Evolutionary conservation across 92 coral and sea anemone genomes (phyloP).

Genomic region (Epizoanthus illoricatus): DNA sequence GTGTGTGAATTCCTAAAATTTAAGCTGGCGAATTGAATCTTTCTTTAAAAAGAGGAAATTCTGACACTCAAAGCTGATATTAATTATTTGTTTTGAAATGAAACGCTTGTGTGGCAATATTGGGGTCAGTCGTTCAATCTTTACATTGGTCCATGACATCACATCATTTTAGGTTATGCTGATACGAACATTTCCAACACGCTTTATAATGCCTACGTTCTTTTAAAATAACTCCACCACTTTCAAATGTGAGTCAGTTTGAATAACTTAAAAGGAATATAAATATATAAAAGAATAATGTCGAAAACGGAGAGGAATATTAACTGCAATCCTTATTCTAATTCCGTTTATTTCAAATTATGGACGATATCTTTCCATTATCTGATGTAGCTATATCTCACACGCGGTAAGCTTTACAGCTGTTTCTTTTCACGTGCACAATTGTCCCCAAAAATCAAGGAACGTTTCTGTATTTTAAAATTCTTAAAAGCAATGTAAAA

Average conservation of each 20-base stretch:
- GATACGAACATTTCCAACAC: conserved; percentile 13
- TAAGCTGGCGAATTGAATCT: neutral
- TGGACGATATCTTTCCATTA: neutral
- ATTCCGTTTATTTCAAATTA: neutral
- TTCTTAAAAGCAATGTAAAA: neutral
- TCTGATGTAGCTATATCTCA: conserved; percentile 17
- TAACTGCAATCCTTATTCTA: neutral
- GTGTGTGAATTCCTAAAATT: neutral
- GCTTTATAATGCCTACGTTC: neutral
- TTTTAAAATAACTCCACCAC: neutral
- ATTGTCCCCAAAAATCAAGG: neutral
- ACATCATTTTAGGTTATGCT: conserved; percentile 24
- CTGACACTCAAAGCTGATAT: neutral
- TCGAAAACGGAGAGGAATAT: neutral
- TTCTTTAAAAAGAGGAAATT: neutral
- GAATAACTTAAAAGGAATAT: too few relatives aligned
- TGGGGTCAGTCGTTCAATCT: neutral
- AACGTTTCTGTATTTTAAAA: neutral
- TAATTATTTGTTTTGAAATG: conserved; percentile 1
- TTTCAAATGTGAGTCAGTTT: neutral
- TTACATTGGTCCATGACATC: conserved; percentile 2
- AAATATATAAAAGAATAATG: neutral
- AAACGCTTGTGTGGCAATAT: neutral
- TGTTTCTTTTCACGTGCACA: neutral
- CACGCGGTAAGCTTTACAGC: conserved; percentile 12